Conservation (phyloP, 2,797 vertebrate species). For the Odontamblyopus lacepedii region DNA sequence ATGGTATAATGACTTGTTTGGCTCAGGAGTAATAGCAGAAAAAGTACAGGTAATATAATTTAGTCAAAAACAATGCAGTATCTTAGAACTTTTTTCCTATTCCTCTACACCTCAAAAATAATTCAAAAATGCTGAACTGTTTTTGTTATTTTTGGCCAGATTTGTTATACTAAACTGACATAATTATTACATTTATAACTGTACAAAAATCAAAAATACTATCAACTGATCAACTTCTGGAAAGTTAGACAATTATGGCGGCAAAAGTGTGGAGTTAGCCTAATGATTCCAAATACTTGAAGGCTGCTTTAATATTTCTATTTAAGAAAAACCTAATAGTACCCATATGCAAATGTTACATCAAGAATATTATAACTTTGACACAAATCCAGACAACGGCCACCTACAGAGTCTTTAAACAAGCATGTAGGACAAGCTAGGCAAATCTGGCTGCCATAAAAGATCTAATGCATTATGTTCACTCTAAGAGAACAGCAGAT, state of each 20-base stretch:
- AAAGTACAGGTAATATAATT: too few species aligned
- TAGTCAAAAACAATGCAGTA: too few species aligned
- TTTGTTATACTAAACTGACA: too few species aligned
- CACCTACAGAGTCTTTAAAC: constrained; percentile 33
- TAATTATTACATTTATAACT: too few species aligned
- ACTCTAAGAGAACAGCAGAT: constrained; percentile 35
- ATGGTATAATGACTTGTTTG: too few species aligned
- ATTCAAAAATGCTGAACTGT: neutral
- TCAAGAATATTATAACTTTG: neutral
- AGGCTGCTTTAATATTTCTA: neutral
- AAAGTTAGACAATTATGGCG: neutral
- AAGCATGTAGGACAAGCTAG: constrained; percentile 35
- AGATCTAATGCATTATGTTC: constrained; percentile 33
- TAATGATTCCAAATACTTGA: neutral
- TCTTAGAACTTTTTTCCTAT: neutral
- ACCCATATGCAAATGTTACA: neutral
- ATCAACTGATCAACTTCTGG: too few species aligned
- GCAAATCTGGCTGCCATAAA: constrained; percentile 33
- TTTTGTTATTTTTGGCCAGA: too few species aligned
- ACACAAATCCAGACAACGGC: constrained; percentile 14
- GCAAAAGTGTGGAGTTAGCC: neutral
- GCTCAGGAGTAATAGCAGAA: too few species aligned
- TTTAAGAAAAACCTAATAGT: neutral
- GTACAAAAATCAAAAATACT: too few species aligned
- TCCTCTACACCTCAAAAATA: neutral